Evolutionary conservation across 2,888 invertebrate genomes (phyloP).

Genomic region (Drosophila parthenogenetica): DNA sequence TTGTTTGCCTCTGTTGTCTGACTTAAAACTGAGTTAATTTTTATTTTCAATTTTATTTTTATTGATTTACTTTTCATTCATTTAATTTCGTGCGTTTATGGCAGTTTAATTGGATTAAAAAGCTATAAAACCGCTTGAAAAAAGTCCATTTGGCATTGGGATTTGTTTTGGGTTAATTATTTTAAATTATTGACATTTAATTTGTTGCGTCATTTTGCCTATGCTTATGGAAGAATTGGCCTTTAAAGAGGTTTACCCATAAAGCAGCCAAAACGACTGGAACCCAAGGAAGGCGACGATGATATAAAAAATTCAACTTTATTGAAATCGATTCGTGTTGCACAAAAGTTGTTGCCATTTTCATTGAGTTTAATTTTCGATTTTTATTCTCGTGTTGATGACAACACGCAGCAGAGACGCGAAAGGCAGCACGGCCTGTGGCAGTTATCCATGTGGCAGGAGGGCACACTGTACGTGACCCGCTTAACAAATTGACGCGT

Average conservation of each 20-base stretch:
- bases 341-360: conserved; percentile 66
- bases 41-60: conserved; percentile 18
- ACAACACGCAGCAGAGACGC: conserved; percentile 42
- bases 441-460: conserved; percentile 8
- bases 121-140: conserved; percentile 63
- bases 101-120: conserved; percentile 75
- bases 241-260: conserved; percentile 41
- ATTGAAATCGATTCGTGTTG: conserved; percentile 70
- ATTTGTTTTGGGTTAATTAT: conserved; percentile 55
- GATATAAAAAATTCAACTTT: conserved; percentile 66
- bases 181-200: conserved; percentile 73
- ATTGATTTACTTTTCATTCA: conserved; percentile 55
- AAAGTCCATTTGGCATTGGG: conserved; percentile 48
- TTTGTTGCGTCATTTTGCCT: conserved; percentile 66
- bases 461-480: conserved; percentile 61
- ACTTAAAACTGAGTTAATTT: conserved; percentile 51
- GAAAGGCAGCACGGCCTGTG: conserved; percentile 7
- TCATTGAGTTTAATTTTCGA: conserved; percentile 72
- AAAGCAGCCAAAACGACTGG: conserved; percentile 14
- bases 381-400: conserved; percentile 76
- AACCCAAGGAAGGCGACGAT: not conserved
- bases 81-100: conserved; percentile 54
- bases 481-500: conserved; percentile 78
- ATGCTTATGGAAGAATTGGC: conserved; percentile 30
- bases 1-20: conserved; percentile 3